phyloP scores from a whole-genome alignment of 2,797 vertebrate genomes.

The Phataginus tetradactyla region DNA sequence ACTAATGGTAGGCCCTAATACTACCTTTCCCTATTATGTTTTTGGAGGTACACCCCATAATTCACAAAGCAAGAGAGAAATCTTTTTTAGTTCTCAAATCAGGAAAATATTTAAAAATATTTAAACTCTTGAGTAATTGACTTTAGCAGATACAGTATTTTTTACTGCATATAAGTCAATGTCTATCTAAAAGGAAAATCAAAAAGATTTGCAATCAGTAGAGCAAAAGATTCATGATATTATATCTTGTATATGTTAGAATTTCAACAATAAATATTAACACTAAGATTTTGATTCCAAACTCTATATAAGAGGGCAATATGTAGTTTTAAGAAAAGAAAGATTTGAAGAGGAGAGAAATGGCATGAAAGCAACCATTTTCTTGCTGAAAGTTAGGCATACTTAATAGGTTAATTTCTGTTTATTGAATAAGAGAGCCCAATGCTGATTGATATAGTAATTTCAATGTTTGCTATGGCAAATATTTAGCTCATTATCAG shows the following conservation, averaged over 20 bases:
- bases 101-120: conserved; percentile 61
- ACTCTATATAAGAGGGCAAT: conserved; percentile 77
- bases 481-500: conserved; percentile 99
- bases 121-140: conserved; percentile 65
- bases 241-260: conserved; percentile 47
- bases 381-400: conserved; percentile 88
- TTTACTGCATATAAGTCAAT: conserved; percentile 54
- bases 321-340: conserved; percentile 84
- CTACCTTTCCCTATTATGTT: not conserved
- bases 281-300: conserved; percentile 62
- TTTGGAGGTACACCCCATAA: not conserved
- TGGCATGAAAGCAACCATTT: conserved; percentile 85
- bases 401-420: conserved; percentile 90
- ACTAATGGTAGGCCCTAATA: not conserved
- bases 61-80: not conserved
- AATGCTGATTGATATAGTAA: conserved; percentile 93
- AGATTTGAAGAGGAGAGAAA: conserved; percentile 82
- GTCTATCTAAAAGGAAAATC: conserved; percentile 64
- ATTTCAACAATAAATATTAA: conserved; percentile 73
- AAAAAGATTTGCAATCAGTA: conserved; percentile 61
- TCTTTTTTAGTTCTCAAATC: conserved; percentile 39
- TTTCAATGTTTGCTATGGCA: conserved; percentile 95
- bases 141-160: not conserved
- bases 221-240: conserved; percentile 49
- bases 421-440: conserved; percentile 89